phyloP scores from a whole-genome alignment of 2,888 invertebrate species.

The Penaeus monodon region DNA sequence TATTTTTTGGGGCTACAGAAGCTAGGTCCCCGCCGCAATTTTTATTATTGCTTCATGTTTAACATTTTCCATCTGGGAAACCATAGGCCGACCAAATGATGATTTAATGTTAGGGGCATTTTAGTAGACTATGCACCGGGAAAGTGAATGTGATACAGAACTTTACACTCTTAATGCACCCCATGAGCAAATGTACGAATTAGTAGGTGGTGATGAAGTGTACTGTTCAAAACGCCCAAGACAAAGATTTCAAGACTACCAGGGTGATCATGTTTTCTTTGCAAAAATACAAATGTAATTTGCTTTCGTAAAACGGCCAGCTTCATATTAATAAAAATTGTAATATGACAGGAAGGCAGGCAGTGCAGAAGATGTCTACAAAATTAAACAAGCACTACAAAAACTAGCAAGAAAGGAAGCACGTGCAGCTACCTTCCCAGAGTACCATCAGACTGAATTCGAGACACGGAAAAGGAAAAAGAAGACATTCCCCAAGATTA shows the following conservation, averaged over 20 bases:
- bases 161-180: not conserved
- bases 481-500: not conserved
- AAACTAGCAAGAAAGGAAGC: too few species aligned
- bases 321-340: too few species aligned
- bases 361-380: too few species aligned
- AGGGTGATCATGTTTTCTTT: too few species aligned
- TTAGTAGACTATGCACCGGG: not conserved
- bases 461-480: not conserved
- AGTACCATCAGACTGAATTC: not conserved
- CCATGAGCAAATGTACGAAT: conserved; percentile 1
- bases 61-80: not conserved
- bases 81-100: conserved; percentile 1
- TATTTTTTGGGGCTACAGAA: not conserved
- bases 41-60: not conserved
- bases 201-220: too few species aligned
- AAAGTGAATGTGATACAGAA: conserved; percentile 1
- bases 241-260: too few species aligned
- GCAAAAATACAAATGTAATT: too few species aligned
- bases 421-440: not conserved
- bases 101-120: not conserved
- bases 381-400: too few species aligned
- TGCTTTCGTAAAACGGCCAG: too few species aligned
- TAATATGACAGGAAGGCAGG: too few species aligned
- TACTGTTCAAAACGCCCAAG: too few species aligned
- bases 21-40: not conserved